Percentiles rank a stretch among this genome's conserved stretches.
These are phyloP conservation scores for Ophion ventricosus DNA, from an alignment of 2,888 invertebrate species.

Conservation along the genomic window DNA sequence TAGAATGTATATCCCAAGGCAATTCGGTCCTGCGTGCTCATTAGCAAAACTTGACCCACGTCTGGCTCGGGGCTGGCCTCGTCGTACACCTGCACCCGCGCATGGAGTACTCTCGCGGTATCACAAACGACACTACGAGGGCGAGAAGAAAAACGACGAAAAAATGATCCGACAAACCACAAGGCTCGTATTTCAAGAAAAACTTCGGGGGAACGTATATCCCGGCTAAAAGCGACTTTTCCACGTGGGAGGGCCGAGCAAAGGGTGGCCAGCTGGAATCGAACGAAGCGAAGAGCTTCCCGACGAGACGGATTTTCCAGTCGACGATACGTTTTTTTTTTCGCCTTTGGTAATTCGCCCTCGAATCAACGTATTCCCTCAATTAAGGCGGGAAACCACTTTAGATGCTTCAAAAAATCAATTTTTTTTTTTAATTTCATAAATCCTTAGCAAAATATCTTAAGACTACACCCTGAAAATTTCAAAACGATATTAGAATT, in stretches of 20 bases:
- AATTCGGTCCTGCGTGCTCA: constrained; percentile 42
- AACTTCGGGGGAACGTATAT: not conserved
- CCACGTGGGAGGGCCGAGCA: constrained; percentile 2
- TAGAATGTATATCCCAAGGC: not conserved
- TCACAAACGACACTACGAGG: not conserved
- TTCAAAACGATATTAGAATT: too few relatives aligned
- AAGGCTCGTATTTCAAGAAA: constrained; percentile 53
- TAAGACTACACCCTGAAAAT: too few relatives aligned
- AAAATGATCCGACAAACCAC: constrained; percentile 51
- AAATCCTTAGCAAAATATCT: too few relatives aligned
- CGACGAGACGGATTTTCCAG: not conserved
- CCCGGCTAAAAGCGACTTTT: constrained; percentile 26
- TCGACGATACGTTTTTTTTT: constrained; percentile 1
- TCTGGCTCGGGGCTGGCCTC: constrained; percentile 21
- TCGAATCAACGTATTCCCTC: not conserved
- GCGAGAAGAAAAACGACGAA: constrained; percentile 9
- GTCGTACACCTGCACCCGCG: not conserved
- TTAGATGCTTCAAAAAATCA: too few relatives aligned
- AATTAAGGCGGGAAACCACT: not conserved
- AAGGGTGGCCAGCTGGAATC: constrained; percentile 37
- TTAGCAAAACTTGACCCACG: constrained; percentile 49
- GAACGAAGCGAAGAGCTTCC: not conserved
- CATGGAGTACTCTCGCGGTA: not conserved
- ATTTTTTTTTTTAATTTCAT: too few relatives aligned
- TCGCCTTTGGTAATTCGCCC: not conserved